These are phyloP conservation scores for Anaspis maculata DNA, from an alignment of 2,888 invertebrate species.

Conservation along the genomic window DNA sequence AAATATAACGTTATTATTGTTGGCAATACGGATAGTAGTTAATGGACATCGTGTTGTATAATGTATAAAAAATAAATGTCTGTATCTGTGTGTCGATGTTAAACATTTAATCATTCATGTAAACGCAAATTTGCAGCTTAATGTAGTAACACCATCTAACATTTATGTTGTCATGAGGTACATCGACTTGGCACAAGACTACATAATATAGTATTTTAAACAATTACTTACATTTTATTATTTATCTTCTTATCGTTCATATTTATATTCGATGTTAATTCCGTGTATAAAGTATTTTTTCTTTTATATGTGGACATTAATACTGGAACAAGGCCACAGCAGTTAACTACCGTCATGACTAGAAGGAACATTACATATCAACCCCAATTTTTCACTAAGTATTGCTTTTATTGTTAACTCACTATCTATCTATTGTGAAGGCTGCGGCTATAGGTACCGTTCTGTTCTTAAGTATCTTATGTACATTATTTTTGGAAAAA, in stretches of 20 bases:
- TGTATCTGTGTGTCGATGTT: slow-evolving; percentile 33
- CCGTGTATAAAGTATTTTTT: slow-evolving; percentile 13
- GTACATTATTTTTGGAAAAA: too few species aligned
- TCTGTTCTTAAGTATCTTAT: too few species aligned
- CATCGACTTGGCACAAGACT: slow-evolving; percentile 67
- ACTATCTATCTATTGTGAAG: too few species aligned
- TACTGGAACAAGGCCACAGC: slow-evolving; percentile 20
- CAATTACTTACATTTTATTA: slow-evolving; percentile 16
- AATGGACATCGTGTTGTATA: slow-evolving; percentile 20
- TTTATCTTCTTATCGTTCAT: slow-evolving; percentile 13
- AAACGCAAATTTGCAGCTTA: slow-evolving; percentile 13
- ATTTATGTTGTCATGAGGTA: slow-evolving; percentile 51
- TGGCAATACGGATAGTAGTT: slow-evolving; percentile 10
- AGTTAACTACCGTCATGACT: slow-evolving; percentile 35
- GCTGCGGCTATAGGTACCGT: too few species aligned
- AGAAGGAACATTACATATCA: slow-evolving; percentile 35
- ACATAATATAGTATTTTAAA: slow-evolving; percentile 30
- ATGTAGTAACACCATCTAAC: slow-evolving; percentile 23
- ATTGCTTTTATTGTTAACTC: slow-evolving; percentile 30
- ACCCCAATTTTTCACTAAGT: slow-evolving; percentile 32
- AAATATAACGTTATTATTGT: slow-evolving; percentile 17
- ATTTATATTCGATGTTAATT: slow-evolving; percentile 22
- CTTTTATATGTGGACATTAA: slow-evolving; percentile 17
- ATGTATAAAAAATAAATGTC: slow-evolving; percentile 35
- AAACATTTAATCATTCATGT: slow-evolving; percentile 33